These are phyloP conservation scores for Pseudopipra pipra DNA, from an alignment of 2,113 vertebrate species.

Conservation along the genomic window DNA sequence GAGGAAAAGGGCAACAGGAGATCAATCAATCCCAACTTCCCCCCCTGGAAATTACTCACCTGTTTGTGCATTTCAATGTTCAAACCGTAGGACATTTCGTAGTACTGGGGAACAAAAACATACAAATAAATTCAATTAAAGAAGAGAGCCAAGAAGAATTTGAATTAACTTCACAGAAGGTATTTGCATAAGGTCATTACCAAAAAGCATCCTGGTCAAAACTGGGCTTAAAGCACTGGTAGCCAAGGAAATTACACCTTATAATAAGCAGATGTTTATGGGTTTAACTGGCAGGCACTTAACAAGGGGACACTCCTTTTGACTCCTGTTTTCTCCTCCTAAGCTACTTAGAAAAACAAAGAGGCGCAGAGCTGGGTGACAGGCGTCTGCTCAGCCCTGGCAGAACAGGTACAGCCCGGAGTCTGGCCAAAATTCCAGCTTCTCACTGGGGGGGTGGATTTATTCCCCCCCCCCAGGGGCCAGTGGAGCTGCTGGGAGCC, in stretches of 20 bases:
- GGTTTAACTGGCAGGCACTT: not conserved
- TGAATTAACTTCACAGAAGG: not conserved
- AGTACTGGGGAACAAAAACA: constrained; percentile 82
- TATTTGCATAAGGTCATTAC: constrained; percentile 21
- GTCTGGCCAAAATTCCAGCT: constrained; percentile 33
- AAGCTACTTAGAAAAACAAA: constrained; percentile 41
- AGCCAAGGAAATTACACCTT: constrained; percentile 21
- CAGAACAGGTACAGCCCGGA: constrained; percentile 39
- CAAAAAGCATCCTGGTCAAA: constrained; percentile 12
- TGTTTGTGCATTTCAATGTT: constrained; percentile 99
- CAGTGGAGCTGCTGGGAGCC: not conserved
- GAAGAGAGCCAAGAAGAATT: not conserved
- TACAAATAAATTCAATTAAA: not conserved
- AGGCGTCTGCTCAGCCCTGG: not conserved
- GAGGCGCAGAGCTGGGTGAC: constrained; percentile 12
- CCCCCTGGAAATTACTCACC: constrained; percentile 75
- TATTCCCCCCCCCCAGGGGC: not conserved
- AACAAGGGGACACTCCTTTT: constrained; percentile 6
- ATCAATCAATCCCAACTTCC: not conserved
- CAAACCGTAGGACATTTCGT: constrained; percentile 97
- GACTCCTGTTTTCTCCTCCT: constrained; percentile 23
- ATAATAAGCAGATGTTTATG: not conserved
- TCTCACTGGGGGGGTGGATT: not conserved
- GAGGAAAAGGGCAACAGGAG: not conserved
- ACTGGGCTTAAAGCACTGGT: not conserved